Conservation (phyloP, 1,140 invertebrate genomes). For the Triops longicaudatus region DNA sequence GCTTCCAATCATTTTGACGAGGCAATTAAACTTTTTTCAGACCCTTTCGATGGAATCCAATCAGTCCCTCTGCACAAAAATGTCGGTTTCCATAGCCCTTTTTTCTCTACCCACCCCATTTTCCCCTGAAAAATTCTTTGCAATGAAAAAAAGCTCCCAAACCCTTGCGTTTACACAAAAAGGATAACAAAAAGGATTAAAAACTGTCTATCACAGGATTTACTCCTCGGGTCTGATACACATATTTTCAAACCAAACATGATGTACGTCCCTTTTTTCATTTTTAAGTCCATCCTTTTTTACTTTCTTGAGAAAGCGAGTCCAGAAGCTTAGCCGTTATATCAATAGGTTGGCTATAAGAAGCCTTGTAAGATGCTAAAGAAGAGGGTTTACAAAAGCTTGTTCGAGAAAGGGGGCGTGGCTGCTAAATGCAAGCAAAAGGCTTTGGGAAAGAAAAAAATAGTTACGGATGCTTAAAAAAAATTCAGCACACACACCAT, state of each 20-base stretch:
- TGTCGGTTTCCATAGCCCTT: not conserved
- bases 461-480: conserved; percentile 1
- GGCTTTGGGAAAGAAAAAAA: not conserved
- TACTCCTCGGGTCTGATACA: no score
- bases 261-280: not conserved
- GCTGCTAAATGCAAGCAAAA: not conserved
- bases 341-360: not conserved
- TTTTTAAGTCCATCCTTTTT: not conserved
- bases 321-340: not conserved
- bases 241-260: no score
- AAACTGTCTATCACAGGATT: no score
- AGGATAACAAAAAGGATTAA: not conserved
- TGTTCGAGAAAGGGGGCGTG: conserved; percentile 15
- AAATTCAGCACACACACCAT: not conserved
- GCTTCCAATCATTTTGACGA: conserved; percentile 15
- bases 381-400: not conserved
- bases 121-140: not conserved
- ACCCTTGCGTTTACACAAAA: not conserved
- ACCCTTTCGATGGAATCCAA: not conserved
- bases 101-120: not conserved
- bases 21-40: not conserved
- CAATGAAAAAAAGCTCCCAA: not conserved
- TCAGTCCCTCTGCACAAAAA: not conserved
- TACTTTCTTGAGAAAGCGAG: not conserved
- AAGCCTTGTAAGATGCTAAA: conserved; percentile 2